Percentiles rank a stretch among this genome's conserved stretches.
phyloP scores from a whole-genome alignment of 2,888 invertebrate genomes.

The Crossocerus cetratus region DNA sequence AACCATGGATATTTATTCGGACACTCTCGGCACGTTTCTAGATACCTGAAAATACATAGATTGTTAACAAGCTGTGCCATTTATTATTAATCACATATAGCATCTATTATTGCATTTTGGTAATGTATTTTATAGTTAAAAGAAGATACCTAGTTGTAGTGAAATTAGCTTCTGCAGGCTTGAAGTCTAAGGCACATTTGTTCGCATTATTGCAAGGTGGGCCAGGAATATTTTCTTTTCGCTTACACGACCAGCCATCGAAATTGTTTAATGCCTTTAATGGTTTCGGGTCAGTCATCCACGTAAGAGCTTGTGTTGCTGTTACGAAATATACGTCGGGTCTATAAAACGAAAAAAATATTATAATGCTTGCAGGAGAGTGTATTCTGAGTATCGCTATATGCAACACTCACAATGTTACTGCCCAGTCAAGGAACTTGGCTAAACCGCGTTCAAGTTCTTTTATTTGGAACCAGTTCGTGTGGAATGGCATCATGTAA shows the following conservation, averaged over 20 bases:
- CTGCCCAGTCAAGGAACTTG: conserved; percentile 91
- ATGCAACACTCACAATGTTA: conserved; percentile 81
- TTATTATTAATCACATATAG: neutral
- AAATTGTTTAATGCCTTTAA: conserved; percentile 83
- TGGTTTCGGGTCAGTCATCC: conserved; percentile 92
- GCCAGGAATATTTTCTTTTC: conserved; percentile 83
- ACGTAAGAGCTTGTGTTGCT: conserved; percentile 91
- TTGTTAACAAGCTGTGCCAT: neutral
- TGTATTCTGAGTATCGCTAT: neutral
- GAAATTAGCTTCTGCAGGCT: conserved; percentile 85
- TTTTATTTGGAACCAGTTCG: conserved; percentile 96
- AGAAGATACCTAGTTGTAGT: conserved; percentile 82
- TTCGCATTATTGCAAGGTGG: conserved; percentile 89
- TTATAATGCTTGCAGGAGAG: neutral
- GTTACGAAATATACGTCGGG: conserved; percentile 93
- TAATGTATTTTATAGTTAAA: neutral
- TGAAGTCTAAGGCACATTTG: conserved; percentile 90
- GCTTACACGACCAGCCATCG: conserved; percentile 90
- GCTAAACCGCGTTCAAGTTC: conserved; percentile 89
- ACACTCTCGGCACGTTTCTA: conserved; percentile 92
- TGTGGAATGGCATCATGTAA: conserved; percentile 97
- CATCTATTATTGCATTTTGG: neutral
- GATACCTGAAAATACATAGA: conserved; percentile 80
- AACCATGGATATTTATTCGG: conserved; percentile 93
- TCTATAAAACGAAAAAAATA: conserved; percentile 75